These are phyloP conservation scores for Lordiphosa fenestrarum DNA, from an alignment of 2,888 invertebrate genomes.

Conservation along the genomic window DNA sequence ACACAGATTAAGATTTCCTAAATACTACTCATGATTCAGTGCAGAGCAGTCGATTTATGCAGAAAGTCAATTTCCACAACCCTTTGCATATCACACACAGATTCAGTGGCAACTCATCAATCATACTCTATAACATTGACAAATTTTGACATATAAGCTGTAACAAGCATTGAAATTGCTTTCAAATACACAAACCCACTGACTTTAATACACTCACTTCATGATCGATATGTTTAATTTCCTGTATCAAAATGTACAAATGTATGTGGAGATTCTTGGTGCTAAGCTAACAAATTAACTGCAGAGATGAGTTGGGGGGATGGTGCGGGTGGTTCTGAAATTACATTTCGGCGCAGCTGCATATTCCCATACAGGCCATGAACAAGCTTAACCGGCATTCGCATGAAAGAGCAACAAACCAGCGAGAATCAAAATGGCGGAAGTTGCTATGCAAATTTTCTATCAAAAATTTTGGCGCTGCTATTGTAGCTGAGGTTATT, in stretches of 20 bases:
- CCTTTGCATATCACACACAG: slow-evolving; percentile 5
- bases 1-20: no score
- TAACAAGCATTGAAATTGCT: slow-evolving; percentile 35
- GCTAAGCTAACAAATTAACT: slow-evolving; percentile 40
- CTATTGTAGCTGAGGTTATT: no score
- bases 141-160: slow-evolving; percentile 35
- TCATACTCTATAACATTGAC: slow-evolving; percentile 11
- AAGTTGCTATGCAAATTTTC: slow-evolving; percentile 1
- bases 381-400: slow-evolving; percentile 45
- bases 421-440: slow-evolving; percentile 14
- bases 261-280: slow-evolving; percentile 30
- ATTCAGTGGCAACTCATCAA: slow-evolving; percentile 5
- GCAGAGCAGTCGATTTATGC: no score
- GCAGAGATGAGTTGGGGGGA: slow-evolving; percentile 6
- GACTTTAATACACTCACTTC: slow-evolving; percentile 1
- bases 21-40: no score
- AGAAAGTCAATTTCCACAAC: slow-evolving; percentile 4
- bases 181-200: slow-evolving; percentile 21
- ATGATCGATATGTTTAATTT: slow-evolving; percentile 9
- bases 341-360: slow-evolving; percentile 43
- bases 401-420: slow-evolving; percentile 18
- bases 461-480: no score
- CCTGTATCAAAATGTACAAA: slow-evolving; percentile 17
- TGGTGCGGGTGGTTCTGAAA: slow-evolving; percentile 34
- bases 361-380: slow-evolving; percentile 26